These are phyloP conservation scores for Ametastegia equiseti DNA, from an alignment of 2,888 invertebrate species.

Conservation along the genomic window DNA sequence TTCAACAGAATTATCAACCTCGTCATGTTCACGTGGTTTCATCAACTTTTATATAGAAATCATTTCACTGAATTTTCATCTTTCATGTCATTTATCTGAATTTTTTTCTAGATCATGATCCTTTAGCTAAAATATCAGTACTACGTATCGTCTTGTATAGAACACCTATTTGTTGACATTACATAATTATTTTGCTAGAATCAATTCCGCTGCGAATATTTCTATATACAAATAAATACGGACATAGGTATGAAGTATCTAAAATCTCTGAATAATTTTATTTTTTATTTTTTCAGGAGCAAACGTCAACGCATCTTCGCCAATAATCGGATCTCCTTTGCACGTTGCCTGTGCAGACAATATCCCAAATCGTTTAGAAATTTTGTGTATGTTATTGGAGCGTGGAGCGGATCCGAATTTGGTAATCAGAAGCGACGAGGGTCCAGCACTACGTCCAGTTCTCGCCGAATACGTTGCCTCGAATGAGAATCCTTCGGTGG, in stretches of 20 bases:
- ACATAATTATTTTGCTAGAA: too few species aligned
- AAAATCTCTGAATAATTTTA: too few species aligned
- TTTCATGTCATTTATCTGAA: not conserved
- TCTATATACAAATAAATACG: too few species aligned
- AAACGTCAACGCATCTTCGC: conserved; percentile 87
- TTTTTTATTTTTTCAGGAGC: conserved; percentile 79
- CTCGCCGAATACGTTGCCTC: conserved; percentile 90
- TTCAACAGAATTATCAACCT: too few species aligned
- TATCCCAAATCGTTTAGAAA: conserved; percentile 83
- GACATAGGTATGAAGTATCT: too few species aligned
- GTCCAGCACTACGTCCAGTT: conserved; percentile 86
- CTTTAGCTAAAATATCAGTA: too few species aligned
- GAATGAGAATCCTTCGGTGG: conserved; percentile 82
- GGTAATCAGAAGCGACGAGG: conserved; percentile 86
- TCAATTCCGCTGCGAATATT: too few species aligned
- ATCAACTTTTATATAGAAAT: too few species aligned
- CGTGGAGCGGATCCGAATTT: conserved; percentile 87
- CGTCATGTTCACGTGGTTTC: too few species aligned
- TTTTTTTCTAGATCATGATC: too few species aligned
- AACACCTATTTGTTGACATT: too few species aligned
- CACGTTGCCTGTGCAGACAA: conserved; percentile 91
- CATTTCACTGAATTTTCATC: not conserved
- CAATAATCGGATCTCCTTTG: conserved; percentile 88
- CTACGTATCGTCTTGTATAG: too few species aligned
- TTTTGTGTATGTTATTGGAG: conserved; percentile 82